These are phyloP conservation scores for Telmatherina bonti DNA, from an alignment of 2,797 vertebrate genomes.

Conservation along the genomic window DNA sequence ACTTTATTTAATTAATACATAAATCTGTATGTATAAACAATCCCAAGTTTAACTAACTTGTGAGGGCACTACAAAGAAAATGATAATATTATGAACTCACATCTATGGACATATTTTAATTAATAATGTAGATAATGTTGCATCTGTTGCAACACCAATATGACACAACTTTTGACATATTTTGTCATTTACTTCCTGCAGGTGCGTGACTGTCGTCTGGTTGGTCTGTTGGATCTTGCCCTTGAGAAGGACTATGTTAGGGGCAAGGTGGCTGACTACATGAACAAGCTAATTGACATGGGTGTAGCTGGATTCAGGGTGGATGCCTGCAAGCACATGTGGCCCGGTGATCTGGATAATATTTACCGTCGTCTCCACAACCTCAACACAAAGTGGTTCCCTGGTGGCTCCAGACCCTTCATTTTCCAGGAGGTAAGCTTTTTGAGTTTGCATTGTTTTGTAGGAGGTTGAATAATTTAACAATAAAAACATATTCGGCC, in stretches of 20 bases:
- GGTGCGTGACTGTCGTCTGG: conserved; percentile 91
- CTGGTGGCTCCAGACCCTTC: conserved; percentile 84
- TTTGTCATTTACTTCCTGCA: conserved; percentile 62
- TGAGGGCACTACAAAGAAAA: no score
- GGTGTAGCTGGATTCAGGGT: conserved; percentile 94
- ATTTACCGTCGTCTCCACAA: conserved; percentile 82
- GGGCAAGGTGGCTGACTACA: conserved; percentile 79
- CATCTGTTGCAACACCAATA: no score
- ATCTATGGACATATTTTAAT: no score
- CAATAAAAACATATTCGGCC: no score
- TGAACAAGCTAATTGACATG: conserved; percentile 89
- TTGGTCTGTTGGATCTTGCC: conserved; percentile 90
- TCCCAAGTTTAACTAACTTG: no score
- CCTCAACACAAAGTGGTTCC: conserved; percentile 89
- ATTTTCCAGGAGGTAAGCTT: conserved; percentile 90
- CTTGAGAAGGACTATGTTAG: conserved; percentile 89
- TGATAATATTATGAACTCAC: no score
- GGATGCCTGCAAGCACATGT: conserved; percentile 96
- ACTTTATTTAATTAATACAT: no score
- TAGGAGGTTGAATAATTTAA: no score
- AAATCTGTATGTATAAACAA: no score
- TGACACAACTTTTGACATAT: not conserved
- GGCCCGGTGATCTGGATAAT: conserved; percentile 89
- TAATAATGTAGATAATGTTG: no score
- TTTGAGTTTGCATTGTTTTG: not conserved